These are phyloP conservation scores for Acanthosepion lycidas DNA, from an alignment of 2,888 invertebrate species.

Conservation along the genomic window DNA sequence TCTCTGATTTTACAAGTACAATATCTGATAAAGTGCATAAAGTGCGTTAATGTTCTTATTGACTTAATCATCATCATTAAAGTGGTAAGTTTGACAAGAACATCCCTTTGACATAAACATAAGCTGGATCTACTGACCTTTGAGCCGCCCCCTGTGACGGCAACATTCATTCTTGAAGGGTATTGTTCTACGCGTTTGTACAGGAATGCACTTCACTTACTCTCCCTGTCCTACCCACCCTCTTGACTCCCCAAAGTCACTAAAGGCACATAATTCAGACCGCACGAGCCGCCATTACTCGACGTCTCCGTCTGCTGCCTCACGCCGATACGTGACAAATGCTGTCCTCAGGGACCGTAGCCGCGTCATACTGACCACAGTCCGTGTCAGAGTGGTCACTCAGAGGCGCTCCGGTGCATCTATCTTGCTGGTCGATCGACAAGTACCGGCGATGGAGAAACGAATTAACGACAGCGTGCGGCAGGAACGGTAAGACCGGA, in stretches of 20 bases:
- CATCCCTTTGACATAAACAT: too few species aligned
- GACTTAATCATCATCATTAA: too few species aligned
- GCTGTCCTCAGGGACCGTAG: background rate
- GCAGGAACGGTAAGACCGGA: background rate
- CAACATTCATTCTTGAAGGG: background rate
- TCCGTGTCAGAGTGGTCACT: conserved; percentile 6
- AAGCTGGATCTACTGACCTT: background rate
- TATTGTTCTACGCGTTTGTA: background rate
- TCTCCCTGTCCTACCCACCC: background rate
- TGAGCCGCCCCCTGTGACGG: background rate
- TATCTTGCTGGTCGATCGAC: background rate
- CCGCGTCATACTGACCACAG: background rate
- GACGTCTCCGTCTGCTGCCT: background rate
- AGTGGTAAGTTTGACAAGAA: too few species aligned
- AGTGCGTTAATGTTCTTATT: too few species aligned
- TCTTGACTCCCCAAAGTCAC: background rate
- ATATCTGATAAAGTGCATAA: too few species aligned
- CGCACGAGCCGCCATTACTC: background rate
- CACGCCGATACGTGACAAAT: background rate
- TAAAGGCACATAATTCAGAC: background rate
- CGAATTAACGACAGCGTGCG: background rate
- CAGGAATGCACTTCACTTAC: background rate
- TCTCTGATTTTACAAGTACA: too few species aligned
- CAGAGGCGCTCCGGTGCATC: background rate
- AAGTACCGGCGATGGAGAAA: background rate